phyloP scores from a whole-genome alignment of 2,797 vertebrate genomes.

The Platalea minor region DNA sequence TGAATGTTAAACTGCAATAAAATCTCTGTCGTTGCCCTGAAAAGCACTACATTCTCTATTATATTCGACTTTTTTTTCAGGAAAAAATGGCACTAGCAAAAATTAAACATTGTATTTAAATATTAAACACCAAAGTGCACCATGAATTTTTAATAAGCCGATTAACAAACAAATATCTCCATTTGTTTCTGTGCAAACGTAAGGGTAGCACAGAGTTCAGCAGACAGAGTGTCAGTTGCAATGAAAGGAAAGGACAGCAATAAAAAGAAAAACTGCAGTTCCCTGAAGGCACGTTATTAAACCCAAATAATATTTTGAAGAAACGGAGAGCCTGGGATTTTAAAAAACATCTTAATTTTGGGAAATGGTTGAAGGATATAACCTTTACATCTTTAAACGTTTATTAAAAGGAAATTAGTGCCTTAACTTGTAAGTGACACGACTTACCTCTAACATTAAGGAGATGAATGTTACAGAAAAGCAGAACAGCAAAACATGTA shows the following conservation, averaged over 20 bases:
- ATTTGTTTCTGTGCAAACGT: conserved; percentile 38
- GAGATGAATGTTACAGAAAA: not conserved
- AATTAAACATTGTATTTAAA: conserved; percentile 66
- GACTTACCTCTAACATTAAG: not conserved
- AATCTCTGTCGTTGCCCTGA: not conserved
- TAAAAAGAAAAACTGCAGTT: not conserved
- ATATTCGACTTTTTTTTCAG: not conserved
- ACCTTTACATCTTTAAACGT: not conserved
- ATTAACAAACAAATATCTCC: conserved; percentile 51
- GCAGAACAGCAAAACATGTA: not conserved
- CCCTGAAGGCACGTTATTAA: not conserved
- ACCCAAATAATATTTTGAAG: not conserved
- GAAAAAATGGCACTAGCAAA: conserved; percentile 22
- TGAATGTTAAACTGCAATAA: not conserved
- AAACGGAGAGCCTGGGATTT: not conserved
- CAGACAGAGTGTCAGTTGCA: conserved; percentile 7
- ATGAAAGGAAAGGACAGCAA: not conserved
- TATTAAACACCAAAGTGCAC: conserved; percentile 67
- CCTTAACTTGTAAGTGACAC: not conserved
- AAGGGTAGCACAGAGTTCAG: conserved; percentile 32
- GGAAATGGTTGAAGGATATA: not conserved
- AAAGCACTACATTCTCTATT: not conserved
- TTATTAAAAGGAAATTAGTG: not conserved
- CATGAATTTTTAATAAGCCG: conserved; percentile 72
- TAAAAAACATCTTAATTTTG: not conserved